Base-by-base conservation (phyloP, 2,888 invertebrate species). In the Rhamnusium bicolor region DNA sequence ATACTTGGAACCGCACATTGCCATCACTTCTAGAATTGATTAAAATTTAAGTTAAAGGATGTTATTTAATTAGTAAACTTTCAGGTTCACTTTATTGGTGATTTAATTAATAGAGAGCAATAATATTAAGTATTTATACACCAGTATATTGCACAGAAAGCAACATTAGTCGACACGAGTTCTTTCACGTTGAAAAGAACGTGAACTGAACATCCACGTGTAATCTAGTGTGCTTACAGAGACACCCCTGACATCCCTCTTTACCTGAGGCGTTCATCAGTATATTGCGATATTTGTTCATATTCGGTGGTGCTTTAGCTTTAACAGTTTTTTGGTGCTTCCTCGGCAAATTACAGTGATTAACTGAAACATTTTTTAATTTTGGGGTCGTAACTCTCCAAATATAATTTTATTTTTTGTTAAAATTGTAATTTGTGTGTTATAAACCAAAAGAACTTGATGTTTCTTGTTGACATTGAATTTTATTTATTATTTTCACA, bases 121-220 rank as follows among this genome's bases (percentile, higher is more conserved):
- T 12, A 58, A 58, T 32, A 56, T 27, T 19, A 16, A 21, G 46
- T 61, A 61, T 47, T 61, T 47, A 61, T 47, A 61, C 4, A 12
- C 5, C n/a, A 1, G 40, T 40, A 40, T 16, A 12, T 10, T 61
- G 7, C 14, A 19, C 47, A 61, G 61, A 61, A 61, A 61, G 61
- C 47, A 63, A 49, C 67, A 56, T 46, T 46, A 67, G 19, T 19
- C 56, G 46, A 40, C 67, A 73, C 69, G 89, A 87, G 90, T 88
- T 81, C 72, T 83, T 86, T 80, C 88, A 87, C 87, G 86, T 86
- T 86, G 81, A 75, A 29, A 46, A 74, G 79, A 84, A 82, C 87
- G 86, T 88, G 89, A 87, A 82, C 76, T 74, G 65, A 74, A 75
- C 75, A 79, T 80, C 84, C 86, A 86, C 88, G 90, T 90, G 89